Conservation (phyloP, 2,797 vertebrate species). For the Gadopsis marmoratus region DNA sequence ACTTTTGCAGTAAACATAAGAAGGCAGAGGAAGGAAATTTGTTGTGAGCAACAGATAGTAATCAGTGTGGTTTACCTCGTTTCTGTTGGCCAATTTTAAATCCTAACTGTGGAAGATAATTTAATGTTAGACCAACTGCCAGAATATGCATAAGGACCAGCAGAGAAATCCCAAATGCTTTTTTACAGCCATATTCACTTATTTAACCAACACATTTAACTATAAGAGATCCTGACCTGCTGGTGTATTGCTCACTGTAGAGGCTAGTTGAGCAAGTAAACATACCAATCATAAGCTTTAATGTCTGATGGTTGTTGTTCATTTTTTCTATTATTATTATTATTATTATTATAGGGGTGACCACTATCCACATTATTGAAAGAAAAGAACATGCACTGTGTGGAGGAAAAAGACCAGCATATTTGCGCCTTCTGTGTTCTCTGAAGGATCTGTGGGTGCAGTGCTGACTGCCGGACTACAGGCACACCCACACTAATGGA, state of each 20-base stretch:
- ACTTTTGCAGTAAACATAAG: neutral
- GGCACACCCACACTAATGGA: slow-evolving; percentile 75
- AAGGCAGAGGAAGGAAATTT: neutral
- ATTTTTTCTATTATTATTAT: neutral
- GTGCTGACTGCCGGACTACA: slow-evolving; percentile 59
- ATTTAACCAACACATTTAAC: neutral
- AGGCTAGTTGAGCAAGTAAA: slow-evolving; percentile 3
- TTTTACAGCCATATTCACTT: neutral
- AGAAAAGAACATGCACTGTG: slow-evolving; percentile 3
- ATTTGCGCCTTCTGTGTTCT: slow-evolving; percentile 42
- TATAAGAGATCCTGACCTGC: neutral
- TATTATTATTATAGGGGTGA: neutral
- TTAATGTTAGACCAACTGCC: neutral
- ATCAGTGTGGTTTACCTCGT: neutral
- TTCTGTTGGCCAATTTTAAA: neutral
- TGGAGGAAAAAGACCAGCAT: slow-evolving; percentile 30
- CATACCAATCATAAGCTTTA: neutral
- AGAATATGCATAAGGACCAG: neutral
- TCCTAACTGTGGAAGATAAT: neutral
- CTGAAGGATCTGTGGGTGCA: slow-evolving; percentile 52
- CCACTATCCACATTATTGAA: slow-evolving; percentile 14
- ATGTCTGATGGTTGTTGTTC: neutral
- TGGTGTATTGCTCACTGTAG: neutral
- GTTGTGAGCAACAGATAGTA: neutral
- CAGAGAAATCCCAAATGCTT: neutral